Conservation (phyloP, 2,888 invertebrate genomes). For the Heliconius aoede region DNA sequence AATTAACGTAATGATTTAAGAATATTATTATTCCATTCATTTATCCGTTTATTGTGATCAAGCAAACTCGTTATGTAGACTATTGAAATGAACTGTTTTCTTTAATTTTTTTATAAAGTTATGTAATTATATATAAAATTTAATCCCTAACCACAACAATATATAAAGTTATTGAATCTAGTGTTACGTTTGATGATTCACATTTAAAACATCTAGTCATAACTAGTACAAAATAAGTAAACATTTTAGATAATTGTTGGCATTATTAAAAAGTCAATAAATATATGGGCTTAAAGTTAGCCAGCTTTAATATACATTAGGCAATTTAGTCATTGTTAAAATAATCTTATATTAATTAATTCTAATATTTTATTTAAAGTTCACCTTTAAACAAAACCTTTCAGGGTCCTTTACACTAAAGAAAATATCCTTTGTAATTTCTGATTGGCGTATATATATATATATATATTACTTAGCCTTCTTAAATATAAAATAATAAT, state of each 20-base stretch:
- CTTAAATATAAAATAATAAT: neutral
- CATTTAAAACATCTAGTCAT: neutral
- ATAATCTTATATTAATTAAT: too few relatives aligned
- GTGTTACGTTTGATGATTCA: neutral
- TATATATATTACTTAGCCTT: too few relatives aligned
- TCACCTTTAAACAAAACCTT: neutral
- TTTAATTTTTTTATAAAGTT: neutral
- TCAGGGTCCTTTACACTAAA: too few relatives aligned
- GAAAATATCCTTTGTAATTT: too few relatives aligned
- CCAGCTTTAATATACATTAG: too few relatives aligned
- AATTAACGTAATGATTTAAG: neutral
- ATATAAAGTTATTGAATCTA: neutral
- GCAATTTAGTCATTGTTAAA: too few relatives aligned
- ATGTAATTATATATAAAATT: neutral
- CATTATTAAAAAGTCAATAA: neutral
- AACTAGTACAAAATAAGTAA: neutral
- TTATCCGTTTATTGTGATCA: slow-evolving; percentile 2
- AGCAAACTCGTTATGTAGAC: slow-evolving; percentile 4
- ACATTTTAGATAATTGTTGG: neutral
- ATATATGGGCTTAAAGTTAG: too few relatives aligned
- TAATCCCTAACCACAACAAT: slow-evolving; percentile 3
- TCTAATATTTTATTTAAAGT: too few relatives aligned
- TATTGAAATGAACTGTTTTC: neutral
- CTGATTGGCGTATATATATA: too few relatives aligned
- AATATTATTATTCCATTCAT: slow-evolving; percentile 8